Conservation (phyloP, 1,140 invertebrate genomes). For the Cydia splendana region DNA sequence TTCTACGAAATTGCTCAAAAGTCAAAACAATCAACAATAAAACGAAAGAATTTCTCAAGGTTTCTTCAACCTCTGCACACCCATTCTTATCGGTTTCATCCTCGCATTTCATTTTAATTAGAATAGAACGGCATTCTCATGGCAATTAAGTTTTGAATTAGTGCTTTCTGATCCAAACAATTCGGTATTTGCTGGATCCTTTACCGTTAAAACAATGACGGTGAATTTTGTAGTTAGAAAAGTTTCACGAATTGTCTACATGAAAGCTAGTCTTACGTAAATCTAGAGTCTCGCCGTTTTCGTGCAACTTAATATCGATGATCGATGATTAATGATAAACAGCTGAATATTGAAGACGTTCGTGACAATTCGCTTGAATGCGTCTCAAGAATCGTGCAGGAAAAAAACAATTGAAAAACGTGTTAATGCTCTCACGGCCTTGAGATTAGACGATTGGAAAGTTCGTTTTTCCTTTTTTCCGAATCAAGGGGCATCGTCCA, state of each 20-base stretch:
- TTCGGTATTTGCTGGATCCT: conserved; percentile 15
- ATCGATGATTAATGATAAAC: not conserved
- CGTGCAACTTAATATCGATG: not conserved
- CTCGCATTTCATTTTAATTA: conserved; percentile 31
- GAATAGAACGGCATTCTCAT: conserved; percentile 12
- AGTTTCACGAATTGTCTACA: not conserved
- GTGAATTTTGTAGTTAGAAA: not conserved
- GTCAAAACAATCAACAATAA: conserved; percentile 38
- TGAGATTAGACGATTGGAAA: conserved; percentile 30
- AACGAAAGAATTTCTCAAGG: conserved; percentile 45
- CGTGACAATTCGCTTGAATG: conserved; percentile 28
- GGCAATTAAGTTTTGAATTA: conserved; percentile 24
- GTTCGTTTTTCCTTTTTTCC: conserved; percentile 26
- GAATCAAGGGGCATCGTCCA: conserved; percentile 37
- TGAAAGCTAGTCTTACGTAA: not conserved
- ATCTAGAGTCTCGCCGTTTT: not conserved
- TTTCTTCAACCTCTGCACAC: conserved; percentile 41
- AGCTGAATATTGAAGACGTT: conserved; percentile 24
- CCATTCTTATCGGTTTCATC: conserved; percentile 26
- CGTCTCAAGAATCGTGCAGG: conserved; percentile 9
- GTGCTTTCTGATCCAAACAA: conserved; percentile 27
- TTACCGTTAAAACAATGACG: conserved; percentile 16
- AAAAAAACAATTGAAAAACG: conserved; percentile 25
- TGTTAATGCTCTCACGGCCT: conserved; percentile 24
- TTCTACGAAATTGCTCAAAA: conserved; percentile 35